Evolutionary conservation across 2,888 invertebrate species (phyloP), one percentile per base, ranked within the genome.

Genomic region (Aphidius colemani): DNA sequence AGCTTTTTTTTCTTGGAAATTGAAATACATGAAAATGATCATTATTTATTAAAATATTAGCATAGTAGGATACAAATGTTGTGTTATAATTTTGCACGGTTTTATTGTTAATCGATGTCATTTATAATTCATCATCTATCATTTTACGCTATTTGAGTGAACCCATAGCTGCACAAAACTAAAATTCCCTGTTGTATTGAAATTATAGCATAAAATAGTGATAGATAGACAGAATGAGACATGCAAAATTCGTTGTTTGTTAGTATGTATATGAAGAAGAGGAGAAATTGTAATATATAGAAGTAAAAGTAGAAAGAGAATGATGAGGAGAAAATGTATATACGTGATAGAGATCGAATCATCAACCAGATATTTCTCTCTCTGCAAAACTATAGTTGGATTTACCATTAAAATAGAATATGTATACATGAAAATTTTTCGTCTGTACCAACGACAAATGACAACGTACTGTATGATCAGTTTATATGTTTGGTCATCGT

Each of bases 41-140:
- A 53, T n/a, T n/a, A 30, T 39, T 53, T 30, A 40, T 8, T 39
- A n/a, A 53, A 18, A 53, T 53, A 30, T 9, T 40, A n/a, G 39
- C 30, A n/a, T n/a, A 18, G 39, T 41, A 9, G 13, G 13, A 43
- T 55, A n/a, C 7, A n/a, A 11, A 40, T 43, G 43, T 43, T 55
- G 50, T 73, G 77, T 78, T 77, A 39, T 30, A 71, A 75, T 70
- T 74, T 74, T 69, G 68, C 72, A 70, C 67, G 71, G 71, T 77
- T 77, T 75, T 73, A 74, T 75, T 78, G 74, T 74, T 76, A 72
- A 77, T 71, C 70, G 67, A 66, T 66, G 71, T 70, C 74, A 72
- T 77, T 78, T 75, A 78, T 76, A 78, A 77, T 78, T 75, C 76
- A 78, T 78, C 75, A 75, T 74, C 78, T 73, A 72, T 73, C 73